Conservation (phyloP, 2,888 invertebrate species). For the Leptinotarsa haldemani region DNA sequence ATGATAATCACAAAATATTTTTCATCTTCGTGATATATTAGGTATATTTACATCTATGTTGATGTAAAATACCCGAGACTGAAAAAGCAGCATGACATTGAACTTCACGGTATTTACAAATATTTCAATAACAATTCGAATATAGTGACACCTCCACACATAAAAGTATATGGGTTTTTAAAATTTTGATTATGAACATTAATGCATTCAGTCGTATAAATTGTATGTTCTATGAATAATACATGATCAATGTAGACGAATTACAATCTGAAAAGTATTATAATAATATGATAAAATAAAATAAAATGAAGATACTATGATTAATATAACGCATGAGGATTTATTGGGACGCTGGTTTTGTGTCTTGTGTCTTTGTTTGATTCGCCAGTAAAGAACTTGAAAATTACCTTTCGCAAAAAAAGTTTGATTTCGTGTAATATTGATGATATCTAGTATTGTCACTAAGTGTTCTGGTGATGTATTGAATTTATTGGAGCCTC, state of each 20-base stretch:
- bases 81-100: neutral
- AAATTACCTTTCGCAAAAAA: no score
- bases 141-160: conserved; percentile 2
- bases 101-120: neutral
- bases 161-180: neutral
- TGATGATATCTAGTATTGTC: no score
- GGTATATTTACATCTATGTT: no score
- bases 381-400: no score
- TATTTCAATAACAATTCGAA: neutral
- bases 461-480: no score
- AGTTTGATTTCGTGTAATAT: no score
- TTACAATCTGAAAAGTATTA: neutral
- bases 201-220: neutral
- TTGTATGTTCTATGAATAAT: neutral
- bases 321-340: neutral
- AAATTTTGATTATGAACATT: conserved; percentile 3
- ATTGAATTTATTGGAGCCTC: no score
- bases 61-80: no score
- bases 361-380: neutral
- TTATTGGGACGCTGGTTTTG: neutral
- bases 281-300: conserved; percentile 6
- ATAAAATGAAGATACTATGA: neutral
- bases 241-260: conserved; percentile 4
- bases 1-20: no score
- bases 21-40: no score